phyloP scores from a whole-genome alignment of 2,888 invertebrate genomes.

The Drosophila multiciliata region DNA sequence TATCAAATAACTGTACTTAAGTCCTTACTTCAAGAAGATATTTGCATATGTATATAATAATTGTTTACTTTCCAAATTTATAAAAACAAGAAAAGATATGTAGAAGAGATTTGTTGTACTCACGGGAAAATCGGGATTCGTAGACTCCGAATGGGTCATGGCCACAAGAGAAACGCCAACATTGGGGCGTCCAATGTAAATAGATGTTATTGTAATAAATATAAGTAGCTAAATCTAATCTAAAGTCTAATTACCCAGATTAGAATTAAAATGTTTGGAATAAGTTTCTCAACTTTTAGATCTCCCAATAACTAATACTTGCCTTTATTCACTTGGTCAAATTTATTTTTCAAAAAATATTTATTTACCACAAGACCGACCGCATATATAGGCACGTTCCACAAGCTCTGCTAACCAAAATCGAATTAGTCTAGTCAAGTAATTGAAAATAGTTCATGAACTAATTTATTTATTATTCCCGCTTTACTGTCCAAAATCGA shows the following conservation, averaged over 20 bases:
- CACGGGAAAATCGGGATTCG: constrained; percentile 86
- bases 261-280: neutral
- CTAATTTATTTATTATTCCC: neutral
- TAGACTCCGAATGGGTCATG: constrained; percentile 87
- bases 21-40: neutral
- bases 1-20: neutral
- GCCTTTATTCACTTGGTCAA: constrained; percentile 24
- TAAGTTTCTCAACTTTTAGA: neutral
- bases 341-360: neutral
- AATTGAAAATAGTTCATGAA: neutral
- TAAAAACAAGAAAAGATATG: too few relatives aligned
- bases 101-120: neutral
- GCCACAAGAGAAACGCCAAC: constrained; percentile 90
- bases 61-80: too few relatives aligned
- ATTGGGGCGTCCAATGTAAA: constrained; percentile 88
- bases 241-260: too few relatives aligned
- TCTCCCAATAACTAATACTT: neutral
- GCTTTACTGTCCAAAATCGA: neutral
- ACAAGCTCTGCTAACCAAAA: constrained; percentile 6
- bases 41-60: too few relatives aligned
- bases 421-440: constrained; percentile 20
- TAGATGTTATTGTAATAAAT: constrained; percentile 87
- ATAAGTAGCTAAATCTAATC: constrained; percentile 85
- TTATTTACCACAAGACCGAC: neutral
- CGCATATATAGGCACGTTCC: constrained; percentile 12